phyloP scores from a whole-genome alignment of 1,140 invertebrate species.

The Arctopsyche grandis region DNA sequence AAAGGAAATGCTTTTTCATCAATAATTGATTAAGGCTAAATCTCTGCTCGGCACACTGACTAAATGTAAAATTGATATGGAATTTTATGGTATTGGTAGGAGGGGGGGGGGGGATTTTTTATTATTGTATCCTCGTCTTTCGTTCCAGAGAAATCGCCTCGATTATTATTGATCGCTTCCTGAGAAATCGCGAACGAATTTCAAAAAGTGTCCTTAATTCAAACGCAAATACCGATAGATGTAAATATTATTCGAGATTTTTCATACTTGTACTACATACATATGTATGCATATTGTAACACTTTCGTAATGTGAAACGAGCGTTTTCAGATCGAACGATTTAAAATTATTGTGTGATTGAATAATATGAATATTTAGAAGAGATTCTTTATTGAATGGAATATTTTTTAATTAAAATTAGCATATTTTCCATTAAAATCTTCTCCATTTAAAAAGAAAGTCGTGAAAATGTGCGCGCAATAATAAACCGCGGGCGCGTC shows the following conservation, averaged over 20 bases:
- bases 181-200: background rate
- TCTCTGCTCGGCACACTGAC: constrained; percentile 28
- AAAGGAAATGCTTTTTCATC: constrained; percentile 28
- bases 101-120: too few relatives aligned
- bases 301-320: too few relatives aligned
- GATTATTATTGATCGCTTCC: constrained; percentile 4
- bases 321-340: too few relatives aligned
- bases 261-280: too few relatives aligned
- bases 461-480: constrained; percentile 12
- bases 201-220: background rate
- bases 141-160: background rate
- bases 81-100: background rate
- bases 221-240: background rate
- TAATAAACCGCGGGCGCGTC: constrained; percentile 18
- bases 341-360: background rate
- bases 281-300: too few relatives aligned
- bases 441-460: background rate
- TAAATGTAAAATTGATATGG: constrained; percentile 28
- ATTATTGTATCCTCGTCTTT: background rate
- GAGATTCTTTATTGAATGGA: constrained; percentile 6
- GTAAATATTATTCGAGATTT: too few relatives aligned
- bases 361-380: background rate
- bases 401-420: constrained; percentile 2
- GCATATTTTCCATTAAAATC: constrained; percentile 21
- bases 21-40: constrained; percentile 29